Evolutionary conservation across 2,113 vertebrate genomes (phyloP).

Genomic region (Smithornis capensis): DNA sequence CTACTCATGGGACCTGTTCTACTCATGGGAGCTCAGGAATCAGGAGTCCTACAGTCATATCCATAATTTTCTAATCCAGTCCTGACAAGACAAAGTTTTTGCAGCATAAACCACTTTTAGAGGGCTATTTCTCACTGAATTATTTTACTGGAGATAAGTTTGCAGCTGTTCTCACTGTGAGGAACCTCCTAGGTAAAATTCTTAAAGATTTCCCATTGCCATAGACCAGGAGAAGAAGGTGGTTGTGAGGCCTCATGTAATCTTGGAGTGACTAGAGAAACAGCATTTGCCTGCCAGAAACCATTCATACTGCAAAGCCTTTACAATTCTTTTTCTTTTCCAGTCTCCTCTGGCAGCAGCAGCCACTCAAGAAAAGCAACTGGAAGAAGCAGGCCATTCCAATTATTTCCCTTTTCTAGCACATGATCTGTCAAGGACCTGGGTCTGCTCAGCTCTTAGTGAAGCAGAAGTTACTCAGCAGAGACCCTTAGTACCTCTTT

Average conservation of each 20-base stretch:
- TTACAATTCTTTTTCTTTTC: neutral
- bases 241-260: neutral
- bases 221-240: neutral
- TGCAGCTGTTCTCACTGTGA: neutral
- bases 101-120: neutral
- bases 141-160: neutral
- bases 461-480: neutral
- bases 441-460: neutral
- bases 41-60: neutral
- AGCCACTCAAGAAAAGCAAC: neutral
- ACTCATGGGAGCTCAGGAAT: neutral
- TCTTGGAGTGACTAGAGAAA: neutral
- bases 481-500: conserved; percentile 65
- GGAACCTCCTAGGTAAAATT: neutral
- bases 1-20: neutral
- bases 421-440: neutral
- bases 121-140: neutral
- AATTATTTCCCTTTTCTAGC: neutral
- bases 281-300: neutral
- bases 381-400: neutral
- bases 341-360: neutral
- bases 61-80: neutral
- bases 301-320: neutral
- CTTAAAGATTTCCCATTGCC: neutral
- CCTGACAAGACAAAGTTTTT: neutral